Percentiles rank a stretch among this genome's conserved stretches.
phyloP scores from a whole-genome alignment of 2,888 invertebrate species.

The Trachelus iudaicus region DNA sequence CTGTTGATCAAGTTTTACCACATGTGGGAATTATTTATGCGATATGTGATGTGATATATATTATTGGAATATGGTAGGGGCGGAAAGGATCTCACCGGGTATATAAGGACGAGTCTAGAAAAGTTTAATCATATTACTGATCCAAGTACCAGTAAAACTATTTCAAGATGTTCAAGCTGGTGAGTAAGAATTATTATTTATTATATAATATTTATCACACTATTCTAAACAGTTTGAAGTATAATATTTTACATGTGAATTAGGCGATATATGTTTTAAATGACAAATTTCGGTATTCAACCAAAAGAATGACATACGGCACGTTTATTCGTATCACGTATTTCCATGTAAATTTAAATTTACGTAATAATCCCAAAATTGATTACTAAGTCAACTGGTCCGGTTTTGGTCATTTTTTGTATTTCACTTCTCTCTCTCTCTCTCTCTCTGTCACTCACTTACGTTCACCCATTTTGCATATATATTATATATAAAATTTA shows the following conservation, averaged over 20 bases:
- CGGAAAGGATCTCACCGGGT: constrained; percentile 4
- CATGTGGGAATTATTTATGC: not conserved
- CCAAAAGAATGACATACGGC: not conserved
- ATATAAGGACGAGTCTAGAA: constrained; percentile 23
- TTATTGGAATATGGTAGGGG: not conserved
- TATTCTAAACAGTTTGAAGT: not conserved
- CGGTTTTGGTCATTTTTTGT: not conserved
- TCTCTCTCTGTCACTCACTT: too few species aligned
- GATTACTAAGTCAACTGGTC: not conserved
- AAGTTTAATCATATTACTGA: constrained; percentile 24
- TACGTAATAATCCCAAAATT: not conserved
- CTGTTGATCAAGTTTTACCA: not conserved
- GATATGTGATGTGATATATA: not conserved
- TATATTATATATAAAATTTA: not conserved
- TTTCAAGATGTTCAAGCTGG: constrained; percentile 65
- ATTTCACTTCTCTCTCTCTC: not conserved
- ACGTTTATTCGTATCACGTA: not conserved
- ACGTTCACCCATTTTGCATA: not conserved
- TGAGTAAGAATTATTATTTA: constrained; percentile 45
- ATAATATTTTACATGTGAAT: not conserved
- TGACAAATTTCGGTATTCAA: not conserved
- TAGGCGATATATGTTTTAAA: not conserved
- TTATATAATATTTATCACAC: not conserved
- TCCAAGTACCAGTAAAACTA: constrained; percentile 21
- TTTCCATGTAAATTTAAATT: not conserved